Evolutionary conservation across 1,140 invertebrate genomes (phyloP), one percentile per base, ranked within the genome.

Genomic region (Telenomus remus): DNA sequence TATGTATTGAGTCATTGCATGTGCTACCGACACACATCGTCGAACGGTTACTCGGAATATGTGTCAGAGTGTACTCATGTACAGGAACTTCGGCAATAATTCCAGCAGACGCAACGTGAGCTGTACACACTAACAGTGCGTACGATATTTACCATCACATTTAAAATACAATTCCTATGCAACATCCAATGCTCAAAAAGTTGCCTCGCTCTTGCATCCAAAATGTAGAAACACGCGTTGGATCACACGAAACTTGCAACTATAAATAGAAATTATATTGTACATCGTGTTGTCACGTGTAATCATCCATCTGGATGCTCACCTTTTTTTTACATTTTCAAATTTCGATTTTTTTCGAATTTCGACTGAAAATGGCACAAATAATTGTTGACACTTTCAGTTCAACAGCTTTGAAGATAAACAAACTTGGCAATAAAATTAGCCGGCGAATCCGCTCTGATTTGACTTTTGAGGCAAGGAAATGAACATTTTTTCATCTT

Each of bases 161-260:
- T n/a, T 77, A 77, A 77, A 77, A 77, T 72, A 61, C 74, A 66
- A 76, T 76, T 68, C 56, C 74, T 76, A 71, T 76, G 70, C 71
- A 76, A 68, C 74, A 76, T 71, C 39, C 56, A 49, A 19, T 37
- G 63, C 61, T 76, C 66, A 33, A 64, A 77, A 77, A 77, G 63
- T 77, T 72, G 14, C 51, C 56, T 57, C 48, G 61, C 50, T 68
- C 51, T 68, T 77, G 63, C 75, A 72, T 77, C 53, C 68, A 57
- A 77, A 77, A 77, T 71, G 19, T 27, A 19, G 61, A 27, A 68
- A 68, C 56, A 68, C 53, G 66, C 66, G 61, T 66, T 60, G 65
- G 44, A 70, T 65, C 65, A 55, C 54, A 70, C 51, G 55, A 76
- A 59, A 59, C 43, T 65, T 54, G 66, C 55, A 39, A 55, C 54